phyloP scores from a whole-genome alignment of 37 sponge, comb jelly and placozoan species.

The Mnemiopsis leidyi region DNA sequence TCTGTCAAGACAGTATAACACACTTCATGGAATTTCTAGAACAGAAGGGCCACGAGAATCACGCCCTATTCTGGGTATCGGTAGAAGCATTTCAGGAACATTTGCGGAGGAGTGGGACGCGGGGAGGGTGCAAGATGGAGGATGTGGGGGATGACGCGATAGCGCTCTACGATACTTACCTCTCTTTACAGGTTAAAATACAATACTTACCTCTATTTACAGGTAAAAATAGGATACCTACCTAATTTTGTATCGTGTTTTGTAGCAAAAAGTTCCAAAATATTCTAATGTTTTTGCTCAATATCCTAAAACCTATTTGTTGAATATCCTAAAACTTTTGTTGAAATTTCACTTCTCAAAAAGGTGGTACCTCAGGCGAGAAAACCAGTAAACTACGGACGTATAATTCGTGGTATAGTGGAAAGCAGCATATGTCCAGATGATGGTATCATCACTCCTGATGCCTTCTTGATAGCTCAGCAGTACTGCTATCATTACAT shows the following conservation, averaged over 20 bases:
- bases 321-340: too few relatives aligned
- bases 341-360: too few relatives aligned
- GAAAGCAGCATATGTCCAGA: slow-evolving; percentile 53
- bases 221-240: too few relatives aligned
- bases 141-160: slow-evolving; percentile 45
- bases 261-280: too few relatives aligned
- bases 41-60: slow-evolving; percentile 37
- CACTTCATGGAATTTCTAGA: slow-evolving; percentile 49
- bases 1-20: neutral
- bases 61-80: slow-evolving; percentile 56
- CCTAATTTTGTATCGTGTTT: too few relatives aligned
- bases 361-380: too few relatives aligned
- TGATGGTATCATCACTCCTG: slow-evolving; percentile 40
- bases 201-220: too few relatives aligned
- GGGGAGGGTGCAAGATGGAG: neutral
- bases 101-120: neutral
- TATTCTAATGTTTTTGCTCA: too few relatives aligned
- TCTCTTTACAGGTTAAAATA: slow-evolving; percentile 33
- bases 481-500: slow-evolving; percentile 65
- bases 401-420: slow-evolving; percentile 58
- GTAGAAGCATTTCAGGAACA: slow-evolving; percentile 63
- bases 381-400: slow-evolving; percentile 62
- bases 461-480: slow-evolving; percentile 41
- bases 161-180: slow-evolving; percentile 58
- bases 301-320: too few relatives aligned